Evolutionary conservation across 2,888 invertebrate species (phyloP).

Genomic region (Diarsia rubi): DNA sequence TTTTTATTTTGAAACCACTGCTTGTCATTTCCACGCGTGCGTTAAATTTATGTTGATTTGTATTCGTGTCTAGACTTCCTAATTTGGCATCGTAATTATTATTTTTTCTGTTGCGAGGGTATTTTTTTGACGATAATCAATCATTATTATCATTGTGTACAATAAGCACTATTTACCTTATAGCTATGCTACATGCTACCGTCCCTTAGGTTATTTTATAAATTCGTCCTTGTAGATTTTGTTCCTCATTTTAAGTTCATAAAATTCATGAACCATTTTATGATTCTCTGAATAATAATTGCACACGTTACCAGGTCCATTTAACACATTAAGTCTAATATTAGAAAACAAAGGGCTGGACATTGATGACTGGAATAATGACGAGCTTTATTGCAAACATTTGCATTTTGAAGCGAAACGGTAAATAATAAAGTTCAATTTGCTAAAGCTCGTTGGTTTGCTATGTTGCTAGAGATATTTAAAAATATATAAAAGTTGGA

Average conservation of each 20-base stretch:
- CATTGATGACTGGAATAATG: slow-evolving; percentile 45
- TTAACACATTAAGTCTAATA: slow-evolving; percentile 31
- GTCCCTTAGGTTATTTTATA: background rate
- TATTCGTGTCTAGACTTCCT: slow-evolving; percentile 40
- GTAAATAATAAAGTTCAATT: slow-evolving; percentile 42
- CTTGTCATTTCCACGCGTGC: slow-evolving; percentile 68
- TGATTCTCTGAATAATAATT: slow-evolving; percentile 23
- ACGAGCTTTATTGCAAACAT: slow-evolving; percentile 42
- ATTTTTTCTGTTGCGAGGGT: background rate
- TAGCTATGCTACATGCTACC: too few relatives aligned
- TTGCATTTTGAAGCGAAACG: slow-evolving; percentile 33
- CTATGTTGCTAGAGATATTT: slow-evolving; percentile 3
- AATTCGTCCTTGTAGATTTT: background rate
- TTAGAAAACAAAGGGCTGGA: slow-evolving; percentile 53
- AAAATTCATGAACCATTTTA: slow-evolving; percentile 21
- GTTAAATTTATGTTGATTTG: slow-evolving; percentile 44
- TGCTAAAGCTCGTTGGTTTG: slow-evolving; percentile 27
- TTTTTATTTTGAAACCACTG: slow-evolving; percentile 82
- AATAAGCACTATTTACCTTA: too few relatives aligned
- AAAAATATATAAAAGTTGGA: slow-evolving; percentile 11
- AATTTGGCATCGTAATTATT: slow-evolving; percentile 31
- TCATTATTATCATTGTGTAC: too few relatives aligned
- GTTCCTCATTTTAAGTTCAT: background rate
- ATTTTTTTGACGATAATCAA: background rate
- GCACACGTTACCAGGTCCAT: slow-evolving; percentile 27